Base-by-base conservation (phyloP, 2,113 vertebrate species). In the Atractosteus spatula region DNA sequence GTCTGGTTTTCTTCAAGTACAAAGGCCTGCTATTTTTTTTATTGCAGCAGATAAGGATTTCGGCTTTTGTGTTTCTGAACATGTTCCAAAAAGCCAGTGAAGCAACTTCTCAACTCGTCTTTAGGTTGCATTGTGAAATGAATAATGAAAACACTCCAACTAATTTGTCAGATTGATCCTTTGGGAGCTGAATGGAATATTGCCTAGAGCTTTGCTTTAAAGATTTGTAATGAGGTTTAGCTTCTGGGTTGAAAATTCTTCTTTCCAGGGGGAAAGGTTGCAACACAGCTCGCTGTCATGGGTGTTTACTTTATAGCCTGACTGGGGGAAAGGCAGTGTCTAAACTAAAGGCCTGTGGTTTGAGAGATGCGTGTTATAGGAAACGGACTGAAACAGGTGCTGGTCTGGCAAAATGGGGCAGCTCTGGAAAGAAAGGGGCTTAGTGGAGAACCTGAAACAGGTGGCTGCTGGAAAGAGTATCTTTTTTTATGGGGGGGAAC, bases 351-450 rank as follows among this genome's bases (percentile, higher is more conserved):
- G 59, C 3, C 68, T 70, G 41, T 42, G 68, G 41, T n/a, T 51
- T 54, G 68, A 56, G 54, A 56, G 57, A 55, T 79, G 82, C 83
- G 84, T 77, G 75, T 77, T 67, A 76, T 68, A 70, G 71, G 65
- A 79, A 79, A 78, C 82, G 82, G 81, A 86, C 85, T 77, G 57
- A 72, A 84, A 82, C 88, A 88, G 82, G 88, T 87, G 84, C 74
- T 80, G 75, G 72, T 83, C 67, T 73, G 74, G 82, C 81, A 75
- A 66, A 70, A 79, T 80, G 66, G 29, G 59, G 78, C 75, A 78
- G 69, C 76, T 78, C 72, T 77, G 76, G 70, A 77, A 76, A 70
- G 70, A 76, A 73, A 73, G 59, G 73, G 29, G 29, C 29, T 29
- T 29, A 29, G 29, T 29, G 29, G 29, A 29, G 29, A 29, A 29